These are phyloP conservation scores for Danio rerio DNA, from an alignment of 2,113 vertebrate genomes.

Conservation along the genomic window DNA sequence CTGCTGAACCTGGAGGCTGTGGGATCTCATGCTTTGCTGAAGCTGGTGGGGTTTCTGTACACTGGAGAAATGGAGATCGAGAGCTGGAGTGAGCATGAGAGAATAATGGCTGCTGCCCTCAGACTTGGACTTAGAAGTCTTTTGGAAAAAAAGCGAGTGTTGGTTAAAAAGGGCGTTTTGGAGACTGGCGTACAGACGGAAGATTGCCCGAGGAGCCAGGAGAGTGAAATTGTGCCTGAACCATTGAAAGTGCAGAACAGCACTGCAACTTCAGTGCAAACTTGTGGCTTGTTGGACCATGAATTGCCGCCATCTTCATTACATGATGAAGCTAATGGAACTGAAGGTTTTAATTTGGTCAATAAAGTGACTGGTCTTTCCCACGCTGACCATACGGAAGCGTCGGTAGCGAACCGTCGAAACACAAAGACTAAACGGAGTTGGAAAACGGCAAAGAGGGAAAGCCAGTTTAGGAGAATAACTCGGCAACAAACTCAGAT, in stretches of 20 bases:
- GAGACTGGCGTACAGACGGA: conserved; percentile 41
- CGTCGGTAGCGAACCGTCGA: not conserved
- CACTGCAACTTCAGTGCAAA: not conserved
- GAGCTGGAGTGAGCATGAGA: conserved; percentile 74
- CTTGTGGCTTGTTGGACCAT: not conserved
- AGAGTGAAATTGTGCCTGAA: not conserved
- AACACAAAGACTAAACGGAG: conserved; percentile 24
- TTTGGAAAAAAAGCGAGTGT: conserved; percentile 54
- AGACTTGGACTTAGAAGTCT: conserved; percentile 79
- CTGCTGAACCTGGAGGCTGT: conserved; percentile 77
- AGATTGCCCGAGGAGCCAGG: not conserved
- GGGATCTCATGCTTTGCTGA: conserved; percentile 78
- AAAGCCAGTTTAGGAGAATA: not conserved
- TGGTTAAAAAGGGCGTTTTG: not conserved
- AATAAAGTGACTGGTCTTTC: conserved; percentile 21
- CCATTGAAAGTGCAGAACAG: not conserved
- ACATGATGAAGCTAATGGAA: conserved; percentile 2
- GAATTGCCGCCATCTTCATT: not conserved
- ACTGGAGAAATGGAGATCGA: conserved; percentile 81
- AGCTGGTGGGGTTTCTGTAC: conserved; percentile 85
- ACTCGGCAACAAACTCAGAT: not conserved
- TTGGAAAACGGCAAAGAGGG: conserved; percentile 19
- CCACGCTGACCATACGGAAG: not conserved
- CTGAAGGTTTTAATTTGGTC: not conserved
- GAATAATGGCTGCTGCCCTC: conserved; percentile 80